Evolutionary conservation across 2,888 invertebrate species (phyloP).

Genomic region (Dasypogon diadema): DNA sequence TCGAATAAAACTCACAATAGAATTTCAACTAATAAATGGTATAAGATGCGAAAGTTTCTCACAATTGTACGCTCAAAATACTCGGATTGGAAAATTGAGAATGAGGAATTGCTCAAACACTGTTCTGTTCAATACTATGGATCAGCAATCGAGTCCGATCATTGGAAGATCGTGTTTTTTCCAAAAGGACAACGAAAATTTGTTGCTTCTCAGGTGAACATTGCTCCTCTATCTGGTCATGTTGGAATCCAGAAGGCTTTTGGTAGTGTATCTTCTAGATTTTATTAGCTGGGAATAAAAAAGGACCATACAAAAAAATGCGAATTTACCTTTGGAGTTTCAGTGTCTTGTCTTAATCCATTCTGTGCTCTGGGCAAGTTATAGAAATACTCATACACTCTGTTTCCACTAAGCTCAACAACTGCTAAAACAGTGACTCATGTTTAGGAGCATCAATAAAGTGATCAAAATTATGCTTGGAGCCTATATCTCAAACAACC

Average conservation of each 20-base stretch:
- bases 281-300: slow-evolving; percentile 3
- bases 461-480: too few species aligned
- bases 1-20: background rate
- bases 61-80: background rate
- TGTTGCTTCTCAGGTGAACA: background rate
- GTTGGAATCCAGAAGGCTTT: background rate
- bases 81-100: background rate
- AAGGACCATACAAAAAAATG: background rate
- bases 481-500: too few species aligned
- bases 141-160: background rate
- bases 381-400: slow-evolving; percentile 31
- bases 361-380: slow-evolving; percentile 44
- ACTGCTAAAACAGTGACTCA: slow-evolving; percentile 23
- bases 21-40: background rate
- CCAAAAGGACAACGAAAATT: background rate
- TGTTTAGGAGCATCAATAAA: slow-evolving; percentile 20
- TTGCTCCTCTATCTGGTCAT: background rate
- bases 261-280: background rate
- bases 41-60: background rate
- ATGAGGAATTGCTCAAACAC: background rate
- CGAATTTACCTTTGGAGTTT: slow-evolving; percentile 36
- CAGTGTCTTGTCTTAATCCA: slow-evolving; percentile 46
- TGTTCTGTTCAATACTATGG: background rate
- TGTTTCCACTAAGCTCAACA: slow-evolving; percentile 48
- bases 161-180: background rate